phyloP scores from a whole-genome alignment of 2,113 vertebrate species.

The Carassius carassius region DNA sequence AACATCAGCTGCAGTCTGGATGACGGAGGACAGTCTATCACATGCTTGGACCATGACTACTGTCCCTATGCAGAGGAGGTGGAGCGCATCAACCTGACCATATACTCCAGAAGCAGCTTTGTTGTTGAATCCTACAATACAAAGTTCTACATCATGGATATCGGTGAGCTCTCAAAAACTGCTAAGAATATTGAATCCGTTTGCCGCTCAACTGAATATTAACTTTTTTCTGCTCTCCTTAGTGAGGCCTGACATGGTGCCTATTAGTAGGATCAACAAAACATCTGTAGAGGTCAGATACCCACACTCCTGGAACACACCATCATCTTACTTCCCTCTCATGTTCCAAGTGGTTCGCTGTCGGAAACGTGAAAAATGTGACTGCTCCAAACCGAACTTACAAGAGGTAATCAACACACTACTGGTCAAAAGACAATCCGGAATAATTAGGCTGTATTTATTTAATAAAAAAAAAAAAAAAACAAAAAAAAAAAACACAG shows the following conservation, averaged over 20 bases:
- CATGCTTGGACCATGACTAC: constrained; percentile 52
- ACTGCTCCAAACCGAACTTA: constrained; percentile 33
- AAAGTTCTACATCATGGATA: constrained; percentile 54
- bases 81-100: constrained; percentile 48
- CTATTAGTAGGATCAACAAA: constrained; percentile 58
- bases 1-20: constrained; percentile 55
- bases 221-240: constrained; percentile 2
- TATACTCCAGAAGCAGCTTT: constrained; percentile 51
- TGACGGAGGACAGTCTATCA: constrained; percentile 34
- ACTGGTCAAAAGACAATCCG: background rate
- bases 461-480: background rate
- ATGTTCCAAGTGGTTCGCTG: constrained; percentile 66
- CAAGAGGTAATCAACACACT: constrained; percentile 44
- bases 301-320: constrained; percentile 72
- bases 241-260: constrained; percentile 74
- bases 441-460: background rate
- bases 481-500: too few relatives aligned
- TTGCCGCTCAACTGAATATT: background rate
- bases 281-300: constrained; percentile 67
- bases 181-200: background rate
- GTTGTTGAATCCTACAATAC: constrained; percentile 50
- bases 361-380: constrained; percentile 49
- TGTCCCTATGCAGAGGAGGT: constrained; percentile 57
- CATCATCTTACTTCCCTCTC: constrained; percentile 73
- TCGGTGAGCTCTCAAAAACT: constrained; percentile 45